phyloP scores from a whole-genome alignment of 2,888 invertebrate species.

The Callyntrura sp. region DNA sequence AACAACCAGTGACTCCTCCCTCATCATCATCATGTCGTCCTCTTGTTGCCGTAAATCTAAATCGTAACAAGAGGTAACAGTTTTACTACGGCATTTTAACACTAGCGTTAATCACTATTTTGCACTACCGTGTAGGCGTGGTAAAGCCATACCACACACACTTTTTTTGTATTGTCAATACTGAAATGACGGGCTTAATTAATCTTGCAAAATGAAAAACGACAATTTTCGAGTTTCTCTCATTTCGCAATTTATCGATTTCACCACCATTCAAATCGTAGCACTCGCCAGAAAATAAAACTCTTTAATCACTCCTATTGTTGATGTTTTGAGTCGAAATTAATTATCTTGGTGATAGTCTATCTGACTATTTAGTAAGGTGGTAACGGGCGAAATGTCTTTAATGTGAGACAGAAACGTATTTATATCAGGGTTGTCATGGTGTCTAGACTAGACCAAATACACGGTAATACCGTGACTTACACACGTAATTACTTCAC shows the following conservation, averaged over 20 bases:
- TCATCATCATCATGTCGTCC: not conserved
- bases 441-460: not conserved
- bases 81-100: constrained; percentile 1
- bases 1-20: not conserved
- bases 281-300: not conserved
- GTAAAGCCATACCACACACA: constrained; percentile 48
- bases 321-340: constrained; percentile 33
- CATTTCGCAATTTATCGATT: constrained; percentile 65
- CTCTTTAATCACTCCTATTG: constrained; percentile 15
- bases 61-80: constrained; percentile 36
- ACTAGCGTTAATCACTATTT: not conserved
- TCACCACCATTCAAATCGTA: constrained; percentile 41
- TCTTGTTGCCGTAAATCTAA: constrained; percentile 25
- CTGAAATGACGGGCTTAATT: constrained; percentile 68
- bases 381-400: not conserved
- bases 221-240: constrained; percentile 59
- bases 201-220: constrained; percentile 63
- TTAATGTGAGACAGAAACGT: not conserved
- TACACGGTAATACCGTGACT: not conserved
- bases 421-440: not conserved
- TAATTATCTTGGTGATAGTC: constrained; percentile 27
- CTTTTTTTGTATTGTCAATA: constrained; percentile 49
- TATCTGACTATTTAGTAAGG: constrained; percentile 2
- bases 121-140: constrained; percentile 59
- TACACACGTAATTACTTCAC: constrained; percentile 9